Conservation (phyloP, 1,140 invertebrate species). For the Drepana arcuata region DNA sequence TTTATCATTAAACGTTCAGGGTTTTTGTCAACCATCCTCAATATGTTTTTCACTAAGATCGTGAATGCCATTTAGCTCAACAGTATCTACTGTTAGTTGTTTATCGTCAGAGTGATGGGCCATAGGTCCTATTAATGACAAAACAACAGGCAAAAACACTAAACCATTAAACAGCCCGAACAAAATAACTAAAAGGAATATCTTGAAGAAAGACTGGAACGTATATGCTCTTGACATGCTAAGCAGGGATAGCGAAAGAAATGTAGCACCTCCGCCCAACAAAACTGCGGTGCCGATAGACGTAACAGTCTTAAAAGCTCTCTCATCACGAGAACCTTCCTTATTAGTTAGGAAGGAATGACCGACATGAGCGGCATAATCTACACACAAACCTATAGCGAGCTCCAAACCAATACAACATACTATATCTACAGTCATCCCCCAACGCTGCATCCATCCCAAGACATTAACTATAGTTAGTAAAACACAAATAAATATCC, state of each 20-base stretch:
- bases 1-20: no score
- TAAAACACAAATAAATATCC: conserved; percentile 84
- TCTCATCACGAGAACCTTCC: conserved; percentile 72
- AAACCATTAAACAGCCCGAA: conserved; percentile 86
- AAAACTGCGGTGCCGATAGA: conserved; percentile 86
- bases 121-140: conserved; percentile 80
- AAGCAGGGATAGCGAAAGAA: conserved; percentile 83
- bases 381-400: conserved; percentile 90
- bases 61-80: conserved; percentile 43
- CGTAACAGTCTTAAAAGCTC: conserved; percentile 79
- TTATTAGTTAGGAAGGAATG: conserved; percentile 80
- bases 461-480: conserved; percentile 86
- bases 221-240: conserved; percentile 83
- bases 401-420: conserved; percentile 88
- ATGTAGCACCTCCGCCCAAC: conserved; percentile 85
- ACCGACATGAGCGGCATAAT: conserved; percentile 92
- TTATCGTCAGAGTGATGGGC: conserved; percentile 49
- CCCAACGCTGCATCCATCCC: conserved; percentile 86
- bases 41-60: conserved; percentile 23
- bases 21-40: conserved; percentile 15
- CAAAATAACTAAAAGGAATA: conserved; percentile 82
- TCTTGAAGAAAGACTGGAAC: conserved; percentile 87
- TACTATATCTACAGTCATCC: conserved; percentile 87
- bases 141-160: conserved; percentile 81
- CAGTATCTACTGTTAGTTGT: conserved; percentile 24